Conservation (phyloP, 2,797 vertebrate genomes). For the Micrastur ruficollis region DNA sequence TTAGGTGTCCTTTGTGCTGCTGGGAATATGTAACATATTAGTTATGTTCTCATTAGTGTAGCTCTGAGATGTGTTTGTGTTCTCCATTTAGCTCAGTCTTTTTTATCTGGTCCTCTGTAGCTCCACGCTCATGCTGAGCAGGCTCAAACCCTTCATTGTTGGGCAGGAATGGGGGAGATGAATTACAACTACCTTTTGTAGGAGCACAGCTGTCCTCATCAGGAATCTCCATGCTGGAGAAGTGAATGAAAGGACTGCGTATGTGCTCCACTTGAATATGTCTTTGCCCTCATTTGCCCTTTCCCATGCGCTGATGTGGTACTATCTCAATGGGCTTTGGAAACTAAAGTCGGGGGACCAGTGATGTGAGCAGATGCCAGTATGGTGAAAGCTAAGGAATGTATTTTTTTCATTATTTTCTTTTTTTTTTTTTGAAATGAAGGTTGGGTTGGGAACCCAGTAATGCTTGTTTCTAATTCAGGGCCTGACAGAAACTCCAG, state of each 20-base stretch:
- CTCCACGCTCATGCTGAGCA: background rate
- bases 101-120: background rate
- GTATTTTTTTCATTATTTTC: background rate
- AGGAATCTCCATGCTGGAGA: background rate
- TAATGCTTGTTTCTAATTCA: background rate
- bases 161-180: background rate
- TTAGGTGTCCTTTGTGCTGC: background rate
- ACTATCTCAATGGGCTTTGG: background rate
- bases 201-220: background rate
- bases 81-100: conserved; percentile 7
- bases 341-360: background rate
- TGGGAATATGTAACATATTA: conserved; percentile 20
- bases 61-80: background rate
- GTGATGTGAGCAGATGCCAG: background rate
- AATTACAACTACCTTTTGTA: background rate
- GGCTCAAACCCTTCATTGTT: background rate
- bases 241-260: background rate
- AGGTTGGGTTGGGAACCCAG: background rate
- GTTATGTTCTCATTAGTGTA: conserved; percentile 32
- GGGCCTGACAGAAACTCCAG: background rate
- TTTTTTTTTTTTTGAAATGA: background rate
- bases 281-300: background rate
- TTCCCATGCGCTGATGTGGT: background rate
- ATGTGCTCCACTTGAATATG: background rate
- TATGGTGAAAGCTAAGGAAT: background rate